Conservation (phyloP, 2,797 vertebrate species). For the Urophycis tenuis region DNA sequence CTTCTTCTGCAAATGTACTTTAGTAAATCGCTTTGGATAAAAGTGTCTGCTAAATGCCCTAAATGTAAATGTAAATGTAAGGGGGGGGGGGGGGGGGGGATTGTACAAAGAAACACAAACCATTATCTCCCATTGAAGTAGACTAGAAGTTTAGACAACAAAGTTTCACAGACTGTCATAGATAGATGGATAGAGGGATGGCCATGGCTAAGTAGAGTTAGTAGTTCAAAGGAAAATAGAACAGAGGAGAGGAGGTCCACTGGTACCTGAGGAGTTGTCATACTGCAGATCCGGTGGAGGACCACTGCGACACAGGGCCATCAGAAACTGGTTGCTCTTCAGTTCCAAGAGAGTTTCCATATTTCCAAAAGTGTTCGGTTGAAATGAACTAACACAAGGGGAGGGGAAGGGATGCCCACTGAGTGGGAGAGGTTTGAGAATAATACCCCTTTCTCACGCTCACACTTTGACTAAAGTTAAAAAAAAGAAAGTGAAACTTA, state of each 20-base stretch:
- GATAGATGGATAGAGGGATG: no score
- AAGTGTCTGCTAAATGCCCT: no score
- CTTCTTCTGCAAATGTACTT: no score
- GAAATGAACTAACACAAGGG: neutral
- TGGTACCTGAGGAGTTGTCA: conserved; percentile 76
- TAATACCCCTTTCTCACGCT: no score
- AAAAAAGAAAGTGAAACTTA: no score
- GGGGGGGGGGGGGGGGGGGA: no score
- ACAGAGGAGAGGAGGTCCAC: neutral
- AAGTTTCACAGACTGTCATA: neutral
- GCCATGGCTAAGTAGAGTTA: neutral
- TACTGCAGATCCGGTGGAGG: conserved; percentile 79
- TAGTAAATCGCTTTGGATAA: no score
- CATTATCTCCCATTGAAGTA: neutral
- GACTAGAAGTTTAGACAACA: neutral
- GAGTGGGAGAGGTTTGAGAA: neutral
- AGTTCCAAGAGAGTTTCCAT: conserved; percentile 77
- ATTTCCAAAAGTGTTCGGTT: conserved; percentile 33
- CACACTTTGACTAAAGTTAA: no score
- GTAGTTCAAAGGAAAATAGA: neutral
- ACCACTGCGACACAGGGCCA: conserved; percentile 71
- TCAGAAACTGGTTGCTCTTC: conserved; percentile 75
- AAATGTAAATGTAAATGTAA: no score
- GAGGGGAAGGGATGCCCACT: neutral
- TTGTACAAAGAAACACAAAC: neutral